Base-by-base conservation (phyloP, 2,113 vertebrate genomes). In the Tupaia chinensis region DNA sequence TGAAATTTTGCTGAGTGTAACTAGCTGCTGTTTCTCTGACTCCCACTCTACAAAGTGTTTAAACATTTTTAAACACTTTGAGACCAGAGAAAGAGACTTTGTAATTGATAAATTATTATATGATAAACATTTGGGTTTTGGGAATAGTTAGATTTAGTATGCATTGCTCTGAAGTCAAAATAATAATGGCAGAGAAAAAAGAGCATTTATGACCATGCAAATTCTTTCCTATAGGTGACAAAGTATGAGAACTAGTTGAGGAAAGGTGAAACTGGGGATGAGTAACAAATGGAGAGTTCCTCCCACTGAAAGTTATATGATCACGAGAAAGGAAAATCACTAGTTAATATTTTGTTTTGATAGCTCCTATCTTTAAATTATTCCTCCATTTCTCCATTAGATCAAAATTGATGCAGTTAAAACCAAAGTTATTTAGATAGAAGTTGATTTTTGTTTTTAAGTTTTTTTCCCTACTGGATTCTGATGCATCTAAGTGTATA, bases 151-250 rank as follows among this genome's bases (percentile, higher is more conserved):
- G 63, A 79, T 85, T 53, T 53, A 89, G 23, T 85, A n/a, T 81
- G 19, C 53, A 66, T 77, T 88, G 29, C 58, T 90, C 58, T 85
- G 77, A 84, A 92, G 11, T 81, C 68, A 94, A 94, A 88, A 69
- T 89, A 94, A 61, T 63, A 23, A 73, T 3, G 22, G 34, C 56
- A 83, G 15, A 76, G 13, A 84, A 17, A 4, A 14, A 69, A n/a
- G 53, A 93, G 22, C 5, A 25, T 34, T 65, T 78, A 29, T 66
- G 27, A 56, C 15, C 79, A 34, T 73, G 34, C 9, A 74, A 19
- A 56, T 61, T 32, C 0, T 74, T 61, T 69, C 60, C 25, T 72
- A 6, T 58, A 53, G 60, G 2, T 8, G 5, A 19, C 61, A 79
- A 66, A 11, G 0, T 29, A 0, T 58, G 23, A 79, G 29, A 22